Base-by-base conservation (phyloP, 2,888 invertebrate genomes). In the Brachypterus glaber region DNA sequence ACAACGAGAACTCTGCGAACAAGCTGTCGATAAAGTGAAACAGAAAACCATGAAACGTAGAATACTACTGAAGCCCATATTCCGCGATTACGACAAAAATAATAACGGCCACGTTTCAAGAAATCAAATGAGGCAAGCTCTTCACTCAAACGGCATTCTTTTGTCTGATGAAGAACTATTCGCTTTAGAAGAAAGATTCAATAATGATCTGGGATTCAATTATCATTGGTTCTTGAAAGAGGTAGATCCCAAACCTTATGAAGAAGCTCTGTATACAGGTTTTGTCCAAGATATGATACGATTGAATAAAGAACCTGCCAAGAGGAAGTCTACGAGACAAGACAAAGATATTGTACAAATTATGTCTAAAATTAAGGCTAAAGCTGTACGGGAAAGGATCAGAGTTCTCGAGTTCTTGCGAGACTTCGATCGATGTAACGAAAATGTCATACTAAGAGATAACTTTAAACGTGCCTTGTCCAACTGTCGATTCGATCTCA, bases 191-290 rank as follows among this genome's bases (percentile, higher is more conserved):
- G 70, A 70, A 50, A 70, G 81, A 45, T 85, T 81, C 64, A 75
- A 76, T 43, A 79, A 85, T 59, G 79, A 83, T 56, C 63, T 77
- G 55, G 86, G 85, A 14, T 85, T 87, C 62, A 78, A 77, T 67
- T 87, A 85, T 57, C 69, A 71, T 43, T 71, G 71, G 50, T 77
- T 87, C 49, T 64, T 86, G 35, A 72, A 74, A 39, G 83, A 84
- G 63, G 74, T 78, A 47, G 71, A 73, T 46, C 60, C 70, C 1
- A 57, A 55, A 35, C 52, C 59, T 3, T 49, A 62, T 17, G 66
- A 64, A 37, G 55, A 59, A 41, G 66, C 69, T 4, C 43, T 69
- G 59, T 69, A 64, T 36, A 41, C 55, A 25, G 54, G 58, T 5
- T 62, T 68, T 43, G 41, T 66, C 12, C 53, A 60, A 11, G 60